Conservation (phyloP, 2,888 invertebrate genomes). For the Xylota segnis region DNA sequence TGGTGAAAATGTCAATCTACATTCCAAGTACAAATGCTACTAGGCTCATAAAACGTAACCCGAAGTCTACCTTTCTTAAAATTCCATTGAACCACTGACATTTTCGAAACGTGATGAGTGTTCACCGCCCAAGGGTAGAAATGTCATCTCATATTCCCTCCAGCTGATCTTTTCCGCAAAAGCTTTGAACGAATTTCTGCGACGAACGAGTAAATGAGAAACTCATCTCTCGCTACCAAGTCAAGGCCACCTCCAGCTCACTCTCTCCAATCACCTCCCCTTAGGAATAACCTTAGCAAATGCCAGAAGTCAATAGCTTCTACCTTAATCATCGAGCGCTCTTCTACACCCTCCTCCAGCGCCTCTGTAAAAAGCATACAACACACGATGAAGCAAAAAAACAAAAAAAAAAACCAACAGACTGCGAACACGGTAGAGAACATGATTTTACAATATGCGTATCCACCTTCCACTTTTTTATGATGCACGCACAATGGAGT, state of each 20-base stretch:
- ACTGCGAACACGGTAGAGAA: constrained; percentile 68
- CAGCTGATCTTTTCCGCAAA: background rate
- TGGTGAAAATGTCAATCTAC: no score
- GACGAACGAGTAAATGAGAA: background rate
- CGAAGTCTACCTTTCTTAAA: no score
- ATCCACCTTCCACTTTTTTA: constrained; percentile 62
- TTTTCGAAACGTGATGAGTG: background rate
- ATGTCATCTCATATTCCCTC: background rate
- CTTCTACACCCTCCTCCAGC: constrained; percentile 40
- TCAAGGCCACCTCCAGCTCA: constrained; percentile 13
- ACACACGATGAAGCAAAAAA: constrained; percentile 8
- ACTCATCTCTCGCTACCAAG: background rate
- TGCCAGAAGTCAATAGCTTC: constrained; percentile 73
- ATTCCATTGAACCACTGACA: background rate
- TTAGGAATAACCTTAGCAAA: constrained; percentile 48
- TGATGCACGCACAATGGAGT: constrained; percentile 75
- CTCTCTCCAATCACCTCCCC: background rate
- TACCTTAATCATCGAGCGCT: constrained; percentile 66
- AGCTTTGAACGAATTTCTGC: constrained; percentile 6
- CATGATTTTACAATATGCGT: constrained; percentile 74
- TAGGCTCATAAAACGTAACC: no score
- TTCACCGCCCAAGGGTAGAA: background rate
- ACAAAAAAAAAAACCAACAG: constrained; percentile 30
- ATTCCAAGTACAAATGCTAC: no score
- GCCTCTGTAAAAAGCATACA: constrained; percentile 13